These are phyloP conservation scores for Callopanchax toddi DNA, from an alignment of 2,113 vertebrate genomes.

Conservation along the genomic window DNA sequence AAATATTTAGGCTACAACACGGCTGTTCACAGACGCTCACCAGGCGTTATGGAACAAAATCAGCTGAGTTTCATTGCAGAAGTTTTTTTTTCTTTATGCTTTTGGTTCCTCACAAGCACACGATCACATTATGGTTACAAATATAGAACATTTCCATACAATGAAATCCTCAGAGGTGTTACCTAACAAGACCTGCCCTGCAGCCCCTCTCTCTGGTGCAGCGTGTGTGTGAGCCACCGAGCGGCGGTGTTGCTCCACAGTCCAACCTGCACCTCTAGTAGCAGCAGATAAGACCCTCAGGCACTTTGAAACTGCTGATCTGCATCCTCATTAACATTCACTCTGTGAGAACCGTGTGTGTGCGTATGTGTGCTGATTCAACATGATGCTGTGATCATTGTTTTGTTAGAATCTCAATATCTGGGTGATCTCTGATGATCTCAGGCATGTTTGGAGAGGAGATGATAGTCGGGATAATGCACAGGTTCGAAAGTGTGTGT, in stretches of 20 bases:
- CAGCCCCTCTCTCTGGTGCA: constrained; percentile 1
- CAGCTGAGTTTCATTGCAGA: neutral
- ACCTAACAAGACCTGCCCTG: constrained; percentile 26
- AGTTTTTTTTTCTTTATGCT: neutral
- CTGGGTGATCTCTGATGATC: constrained; percentile 37
- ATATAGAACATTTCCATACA: neutral
- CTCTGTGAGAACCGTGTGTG: constrained; percentile 14
- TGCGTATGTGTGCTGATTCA: constrained; percentile 50
- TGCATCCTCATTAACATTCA: constrained; percentile 68
- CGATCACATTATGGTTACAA: neutral
- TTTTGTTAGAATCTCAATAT: constrained; percentile 48
- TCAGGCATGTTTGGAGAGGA: neutral
- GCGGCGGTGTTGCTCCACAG: constrained; percentile 43
- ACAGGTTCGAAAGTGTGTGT: constrained; percentile 14
- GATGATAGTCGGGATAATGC: constrained; percentile 30
- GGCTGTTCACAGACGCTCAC: neutral
- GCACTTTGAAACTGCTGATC: constrained; percentile 56
- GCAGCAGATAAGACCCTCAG: constrained; percentile 20
- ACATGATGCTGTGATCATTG: constrained; percentile 53
- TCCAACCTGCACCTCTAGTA: neutral
- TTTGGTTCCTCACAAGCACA: neutral
- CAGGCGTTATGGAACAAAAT: neutral
- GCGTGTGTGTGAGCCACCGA: constrained; percentile 38
- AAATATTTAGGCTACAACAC: constrained; percentile 23
- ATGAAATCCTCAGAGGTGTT: constrained; percentile 23